phyloP scores from a whole-genome alignment of 1,140 invertebrate genomes.

The Saccostrea glomerata region DNA sequence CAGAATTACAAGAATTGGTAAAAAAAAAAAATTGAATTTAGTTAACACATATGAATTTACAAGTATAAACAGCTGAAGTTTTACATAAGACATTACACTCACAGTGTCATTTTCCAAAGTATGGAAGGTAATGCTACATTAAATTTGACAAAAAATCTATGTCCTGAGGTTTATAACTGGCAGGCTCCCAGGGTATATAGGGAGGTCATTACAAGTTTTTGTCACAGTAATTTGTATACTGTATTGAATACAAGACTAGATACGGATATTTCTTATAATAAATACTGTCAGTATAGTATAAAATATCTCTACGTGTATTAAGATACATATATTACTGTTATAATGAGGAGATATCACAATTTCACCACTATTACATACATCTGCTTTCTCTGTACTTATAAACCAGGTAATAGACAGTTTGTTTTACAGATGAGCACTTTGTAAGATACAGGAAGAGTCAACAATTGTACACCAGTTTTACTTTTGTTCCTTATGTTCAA shows the following conservation, averaged over 20 bases:
- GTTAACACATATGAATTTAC: not conserved
- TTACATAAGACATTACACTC: not conserved
- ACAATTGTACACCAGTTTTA: not conserved
- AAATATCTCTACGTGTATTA: not conserved
- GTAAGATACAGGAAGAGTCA: not conserved
- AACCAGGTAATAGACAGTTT: not conserved
- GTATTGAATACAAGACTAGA: slow-evolving; percentile 1
- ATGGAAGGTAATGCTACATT: not conserved
- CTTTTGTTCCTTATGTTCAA: slow-evolving; percentile 10
- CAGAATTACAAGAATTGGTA: too few relatives aligned
- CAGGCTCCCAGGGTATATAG: not conserved
- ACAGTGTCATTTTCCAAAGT: not conserved
- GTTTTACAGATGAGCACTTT: slow-evolving; percentile 19
- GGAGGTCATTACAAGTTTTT: not conserved
- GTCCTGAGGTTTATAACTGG: slow-evolving; percentile 14
- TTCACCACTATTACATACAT: not conserved
- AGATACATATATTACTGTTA: not conserved
- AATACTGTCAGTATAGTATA: slow-evolving; percentile 21
- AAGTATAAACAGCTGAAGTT: not conserved
- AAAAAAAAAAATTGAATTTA: too few relatives aligned
- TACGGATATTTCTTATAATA: slow-evolving; percentile 15
- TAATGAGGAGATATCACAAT: slow-evolving; percentile 12
- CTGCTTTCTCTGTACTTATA: not conserved
- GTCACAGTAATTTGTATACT: not conserved
- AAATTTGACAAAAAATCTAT: slow-evolving; percentile 13